Percentiles rank a stretch among this genome's conserved stretches.
These are phyloP conservation scores for Seira musarum DNA, from an alignment of 2,888 invertebrate genomes.

Conservation along the genomic window DNA sequence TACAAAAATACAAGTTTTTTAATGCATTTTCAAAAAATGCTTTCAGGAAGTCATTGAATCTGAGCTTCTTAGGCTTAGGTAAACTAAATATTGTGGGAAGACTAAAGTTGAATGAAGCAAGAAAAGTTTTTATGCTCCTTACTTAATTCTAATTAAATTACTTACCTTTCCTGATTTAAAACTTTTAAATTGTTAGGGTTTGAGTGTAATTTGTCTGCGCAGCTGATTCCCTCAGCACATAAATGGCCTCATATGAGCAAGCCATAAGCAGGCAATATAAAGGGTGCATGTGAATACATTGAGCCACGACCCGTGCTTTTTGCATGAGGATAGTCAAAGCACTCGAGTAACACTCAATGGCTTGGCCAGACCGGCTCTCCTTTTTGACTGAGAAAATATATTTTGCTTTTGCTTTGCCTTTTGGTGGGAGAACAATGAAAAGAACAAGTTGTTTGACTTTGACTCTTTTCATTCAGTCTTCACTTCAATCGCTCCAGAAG, in stretches of 20 bases:
- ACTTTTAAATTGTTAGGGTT: no score
- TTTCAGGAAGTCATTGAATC: no score
- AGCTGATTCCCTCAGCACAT: constrained; percentile 23
- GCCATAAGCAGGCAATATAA: background rate
- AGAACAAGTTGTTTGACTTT: no score
- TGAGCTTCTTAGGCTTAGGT: no score
- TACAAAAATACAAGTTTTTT: constrained; percentile 3
- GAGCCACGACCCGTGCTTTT: constrained; percentile 31
- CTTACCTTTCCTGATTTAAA: constrained; percentile 16
- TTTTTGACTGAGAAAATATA: background rate
- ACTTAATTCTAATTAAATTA: no score
- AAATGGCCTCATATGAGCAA: constrained; percentile 20
- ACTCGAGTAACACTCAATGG: background rate
- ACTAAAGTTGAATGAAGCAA: no score
- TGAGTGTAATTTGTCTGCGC: background rate
- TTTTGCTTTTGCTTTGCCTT: background rate
- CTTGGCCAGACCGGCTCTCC: background rate
- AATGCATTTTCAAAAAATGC: no score
- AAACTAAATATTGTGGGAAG: no score
- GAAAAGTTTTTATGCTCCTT: background rate
- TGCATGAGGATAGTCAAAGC: background rate
- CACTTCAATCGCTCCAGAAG: no score
- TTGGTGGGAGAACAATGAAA: no score
- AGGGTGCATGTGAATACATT: constrained; percentile 2
- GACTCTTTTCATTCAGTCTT: no score